Base-by-base conservation (phyloP, 1,140 invertebrate species). In the Magallana ariakensis region DNA sequence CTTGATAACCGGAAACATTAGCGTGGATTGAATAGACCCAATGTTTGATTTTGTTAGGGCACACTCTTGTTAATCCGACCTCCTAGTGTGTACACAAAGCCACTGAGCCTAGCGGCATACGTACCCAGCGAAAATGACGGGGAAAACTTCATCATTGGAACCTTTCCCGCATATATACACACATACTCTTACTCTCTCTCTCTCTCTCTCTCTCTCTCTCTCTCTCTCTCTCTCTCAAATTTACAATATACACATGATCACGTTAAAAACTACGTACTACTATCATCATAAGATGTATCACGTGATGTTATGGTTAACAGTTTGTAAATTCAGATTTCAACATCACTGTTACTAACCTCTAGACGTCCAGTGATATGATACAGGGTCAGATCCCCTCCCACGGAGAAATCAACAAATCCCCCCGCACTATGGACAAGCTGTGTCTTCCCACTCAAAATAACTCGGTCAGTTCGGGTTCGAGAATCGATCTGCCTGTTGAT, bases 1-100 rank as follows among this genome's bases (percentile, higher is more conserved):
- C 22, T 46, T 46, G 33, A 46, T 46, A 46, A 75, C 66, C 66
- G 66, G 66, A 75, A 75, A 75, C 66, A 75, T 26, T 75, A 26
- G 33, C 22, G 33, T 75, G 66, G 26, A 75, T 75, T 75, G 66
- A 75, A 75, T 75, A 75, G 66, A 19, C 13, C 33, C 22, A 26
- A 75, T 75, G 66, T 22, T 75, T 75, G 22, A 75, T 13, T 75
- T 75, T n/a, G n/a, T n/a, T 75, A 26, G 66, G 22, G 33, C 66
- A 75, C 66, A 75, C 66, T 26, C 22, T 8, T 75, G 66, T 75
- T 75, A 75, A 75, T 75, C 66, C 33, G 66, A 75, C 66, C 66
- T 19, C 66, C 66, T 75, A 26, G 22, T 75, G 66, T 26, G 22
- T 33, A 19, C 66, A 75, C 11, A 75, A 26, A 26, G 22, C 22